Conservation (phyloP, 2,797 vertebrate species). For the Cirrhinus mrigala region DNA sequence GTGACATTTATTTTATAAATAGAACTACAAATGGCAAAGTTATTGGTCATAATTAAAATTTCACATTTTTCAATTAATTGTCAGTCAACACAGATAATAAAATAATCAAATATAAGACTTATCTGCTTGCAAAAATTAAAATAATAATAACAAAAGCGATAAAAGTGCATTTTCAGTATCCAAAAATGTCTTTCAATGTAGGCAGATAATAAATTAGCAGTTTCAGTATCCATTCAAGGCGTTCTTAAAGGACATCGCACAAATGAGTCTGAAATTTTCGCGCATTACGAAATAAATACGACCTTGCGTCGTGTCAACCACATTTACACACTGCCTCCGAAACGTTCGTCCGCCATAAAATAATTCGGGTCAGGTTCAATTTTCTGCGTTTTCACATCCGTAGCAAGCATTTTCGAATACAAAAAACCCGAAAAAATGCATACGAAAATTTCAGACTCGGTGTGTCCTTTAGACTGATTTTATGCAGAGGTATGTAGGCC, state of each 20-base stretch:
- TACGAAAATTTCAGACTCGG: no score
- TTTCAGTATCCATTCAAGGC: background rate
- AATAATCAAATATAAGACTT: background rate
- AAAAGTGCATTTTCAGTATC: conserved; percentile 18
- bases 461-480: background rate
- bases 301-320: no score
- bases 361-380: no score
- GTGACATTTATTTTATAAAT: conserved; percentile 75
- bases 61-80: conserved; percentile 7
- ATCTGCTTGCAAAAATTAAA: background rate
- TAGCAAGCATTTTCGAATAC: no score
- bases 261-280: no score
- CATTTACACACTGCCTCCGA: no score
- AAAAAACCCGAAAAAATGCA: no score
- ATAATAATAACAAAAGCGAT: background rate
- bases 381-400: no score
- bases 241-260: background rate
- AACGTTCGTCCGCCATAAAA: no score
- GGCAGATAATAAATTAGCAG: background rate
- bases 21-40: conserved; percentile 67
- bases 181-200: conserved; percentile 18
- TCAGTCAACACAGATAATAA: conserved; percentile 1
- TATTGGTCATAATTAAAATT: conserved; percentile 66
- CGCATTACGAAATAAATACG: no score
- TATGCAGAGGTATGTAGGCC: background rate